Evolutionary conservation across 2,888 invertebrate species (phyloP).

Genomic region (Xanthia togata): DNA sequence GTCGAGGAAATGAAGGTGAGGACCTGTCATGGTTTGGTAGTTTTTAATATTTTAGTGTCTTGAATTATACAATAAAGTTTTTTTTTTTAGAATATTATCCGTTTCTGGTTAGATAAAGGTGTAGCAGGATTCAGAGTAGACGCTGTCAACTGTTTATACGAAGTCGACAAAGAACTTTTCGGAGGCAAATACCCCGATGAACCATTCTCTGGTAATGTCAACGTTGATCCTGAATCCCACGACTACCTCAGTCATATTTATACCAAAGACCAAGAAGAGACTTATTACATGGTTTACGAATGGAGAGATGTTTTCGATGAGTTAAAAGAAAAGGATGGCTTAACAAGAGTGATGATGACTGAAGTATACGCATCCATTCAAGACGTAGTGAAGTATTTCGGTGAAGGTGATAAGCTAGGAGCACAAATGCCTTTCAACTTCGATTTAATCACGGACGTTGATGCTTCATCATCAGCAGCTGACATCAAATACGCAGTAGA

Average conservation of each 20-base stretch:
- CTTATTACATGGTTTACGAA: slow-evolving; percentile 92
- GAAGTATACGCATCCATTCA: slow-evolving; percentile 93
- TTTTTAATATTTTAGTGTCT: neutral
- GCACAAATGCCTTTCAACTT: slow-evolving; percentile 96
- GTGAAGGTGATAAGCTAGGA: slow-evolving; percentile 89
- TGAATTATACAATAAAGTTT: neutral
- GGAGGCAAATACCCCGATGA: slow-evolving; percentile 90
- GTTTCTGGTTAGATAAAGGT: slow-evolving; percentile 95
- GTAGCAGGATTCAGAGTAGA: slow-evolving; percentile 97
- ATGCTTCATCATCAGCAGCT: slow-evolving; percentile 90
- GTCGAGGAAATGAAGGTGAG: slow-evolving; percentile 89
- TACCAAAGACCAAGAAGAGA: slow-evolving; percentile 91
- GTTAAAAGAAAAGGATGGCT: slow-evolving; percentile 84
- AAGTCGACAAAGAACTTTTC: slow-evolving; percentile 86
- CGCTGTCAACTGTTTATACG: slow-evolving; percentile 92
- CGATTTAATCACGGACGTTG: slow-evolving; percentile 92
- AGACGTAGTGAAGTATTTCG: slow-evolving; percentile 92
- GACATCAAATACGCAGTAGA: slow-evolving; percentile 91
- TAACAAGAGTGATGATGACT: slow-evolving; percentile 93
- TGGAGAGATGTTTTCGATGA: slow-evolving; percentile 92
- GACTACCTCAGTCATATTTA: slow-evolving; percentile 91
- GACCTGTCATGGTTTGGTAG: neutral
- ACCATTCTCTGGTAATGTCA: slow-evolving; percentile 84
- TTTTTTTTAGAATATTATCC: slow-evolving; percentile 90
- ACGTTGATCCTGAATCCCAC: slow-evolving; percentile 86